A percentile compares a stretch with the other conserved stretches of the same genome.
phyloP scores from a whole-genome alignment of 1,140 invertebrate species.

The Pseudoatta argentina region DNA sequence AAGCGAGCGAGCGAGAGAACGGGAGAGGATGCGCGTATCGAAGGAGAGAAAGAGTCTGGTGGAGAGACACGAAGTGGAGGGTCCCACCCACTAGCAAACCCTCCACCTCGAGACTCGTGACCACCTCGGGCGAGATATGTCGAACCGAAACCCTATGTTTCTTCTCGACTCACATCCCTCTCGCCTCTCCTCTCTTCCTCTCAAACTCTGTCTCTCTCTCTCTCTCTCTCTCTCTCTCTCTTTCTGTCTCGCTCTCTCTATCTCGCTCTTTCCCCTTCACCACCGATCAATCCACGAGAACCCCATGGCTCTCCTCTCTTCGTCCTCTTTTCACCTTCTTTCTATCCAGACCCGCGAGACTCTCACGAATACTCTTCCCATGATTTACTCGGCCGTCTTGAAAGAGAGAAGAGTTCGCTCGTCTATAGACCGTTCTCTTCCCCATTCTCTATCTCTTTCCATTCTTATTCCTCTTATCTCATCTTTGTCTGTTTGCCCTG shows the following conservation, averaged over 20 bases:
- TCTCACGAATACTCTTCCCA: constrained; percentile 84
- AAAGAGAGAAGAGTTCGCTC: constrained; percentile 65
- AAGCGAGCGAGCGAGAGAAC: constrained; percentile 11
- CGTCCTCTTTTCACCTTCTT: constrained; percentile 52
- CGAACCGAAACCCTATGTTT: constrained; percentile 83
- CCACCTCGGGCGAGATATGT: constrained; percentile 86
- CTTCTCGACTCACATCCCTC: constrained; percentile 74
- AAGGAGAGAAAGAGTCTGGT: constrained; percentile 73
- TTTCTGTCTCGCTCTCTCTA: constrained; percentile 40
- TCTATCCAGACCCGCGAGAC: constrained; percentile 69
- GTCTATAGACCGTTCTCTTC: constrained; percentile 65
- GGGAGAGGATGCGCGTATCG: constrained; percentile 52
- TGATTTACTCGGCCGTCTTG: constrained; percentile 82
- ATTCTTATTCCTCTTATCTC: constrained; percentile 25
- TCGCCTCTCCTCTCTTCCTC: constrained; percentile 63
- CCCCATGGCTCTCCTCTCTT: constrained; percentile 44
- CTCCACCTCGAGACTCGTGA: constrained; percentile 81
- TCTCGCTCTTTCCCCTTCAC: constrained; percentile 50
- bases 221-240: constrained; percentile 51
- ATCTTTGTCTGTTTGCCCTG: constrained; percentile 50
- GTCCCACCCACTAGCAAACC: constrained; percentile 84
- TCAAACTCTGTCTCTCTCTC: constrained; percentile 44
- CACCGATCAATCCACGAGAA: constrained; percentile 72
- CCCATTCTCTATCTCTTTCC: constrained; percentile 23
- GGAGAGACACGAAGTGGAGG: constrained; percentile 78